Evolutionary conservation across 1,140 invertebrate species (phyloP).

Genomic region (Hermetia illucens): DNA sequence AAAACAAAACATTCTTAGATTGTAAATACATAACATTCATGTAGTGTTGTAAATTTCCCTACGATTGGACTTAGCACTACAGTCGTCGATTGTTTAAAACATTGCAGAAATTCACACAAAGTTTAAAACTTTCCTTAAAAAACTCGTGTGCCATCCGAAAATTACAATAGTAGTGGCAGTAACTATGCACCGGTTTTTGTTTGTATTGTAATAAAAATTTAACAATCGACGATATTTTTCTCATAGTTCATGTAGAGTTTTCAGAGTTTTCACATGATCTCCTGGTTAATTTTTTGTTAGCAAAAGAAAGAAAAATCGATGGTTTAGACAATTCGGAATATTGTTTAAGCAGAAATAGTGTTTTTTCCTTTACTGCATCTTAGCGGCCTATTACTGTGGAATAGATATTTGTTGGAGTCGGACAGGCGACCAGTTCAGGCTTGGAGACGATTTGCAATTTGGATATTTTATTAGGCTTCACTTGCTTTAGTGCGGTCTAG

Average conservation of each 20-base stretch:
- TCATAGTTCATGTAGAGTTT: background rate
- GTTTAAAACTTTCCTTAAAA: too few relatives aligned
- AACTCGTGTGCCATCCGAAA: too few relatives aligned
- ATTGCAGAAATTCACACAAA: too few relatives aligned
- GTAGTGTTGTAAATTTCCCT: background rate
- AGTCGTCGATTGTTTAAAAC: background rate
- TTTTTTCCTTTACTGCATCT: too few relatives aligned
- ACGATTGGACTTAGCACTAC: background rate
- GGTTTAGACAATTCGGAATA: background rate
- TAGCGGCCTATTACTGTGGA: too few relatives aligned
- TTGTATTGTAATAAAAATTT: background rate
- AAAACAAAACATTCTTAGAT: conserved; percentile 12
- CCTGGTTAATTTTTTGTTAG: conserved; percentile 1
- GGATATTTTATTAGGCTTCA: too few relatives aligned
- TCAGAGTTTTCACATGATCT: conserved; percentile 3
- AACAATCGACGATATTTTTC: background rate
- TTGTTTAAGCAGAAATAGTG: background rate
- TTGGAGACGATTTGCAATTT: too few relatives aligned
- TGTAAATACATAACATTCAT: background rate
- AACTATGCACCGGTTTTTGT: background rate
- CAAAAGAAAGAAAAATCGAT: background rate
- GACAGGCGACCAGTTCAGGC: too few relatives aligned
- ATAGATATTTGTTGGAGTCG: too few relatives aligned
- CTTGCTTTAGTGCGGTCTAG: too few relatives aligned
- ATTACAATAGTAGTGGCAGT: background rate